Evolutionary conservation across 2,888 invertebrate species (phyloP).

Genomic region (Acrocera orbiculus): DNA sequence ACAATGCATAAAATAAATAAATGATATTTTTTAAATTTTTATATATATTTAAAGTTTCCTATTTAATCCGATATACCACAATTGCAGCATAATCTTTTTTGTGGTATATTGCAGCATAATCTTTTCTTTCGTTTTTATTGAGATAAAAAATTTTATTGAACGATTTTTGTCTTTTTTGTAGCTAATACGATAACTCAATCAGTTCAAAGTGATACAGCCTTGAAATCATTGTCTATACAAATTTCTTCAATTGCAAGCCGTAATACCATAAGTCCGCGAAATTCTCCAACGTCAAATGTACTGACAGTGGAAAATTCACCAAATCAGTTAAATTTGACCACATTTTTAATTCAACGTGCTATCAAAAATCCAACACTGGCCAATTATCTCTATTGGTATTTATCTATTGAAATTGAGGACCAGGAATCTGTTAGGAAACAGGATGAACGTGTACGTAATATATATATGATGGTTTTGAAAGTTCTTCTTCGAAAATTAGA

Average conservation of each 20-base stretch:
- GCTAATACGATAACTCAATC: too few relatives aligned
- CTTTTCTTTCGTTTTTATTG: too few relatives aligned
- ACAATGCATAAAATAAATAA: too few relatives aligned
- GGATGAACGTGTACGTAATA: slow-evolving; percentile 53
- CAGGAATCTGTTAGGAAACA: slow-evolving; percentile 52
- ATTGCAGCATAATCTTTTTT: too few relatives aligned
- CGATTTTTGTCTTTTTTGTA: too few relatives aligned
- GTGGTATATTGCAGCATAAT: too few relatives aligned
- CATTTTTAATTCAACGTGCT: slow-evolving; percentile 79
- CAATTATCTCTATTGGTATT: slow-evolving; percentile 96
- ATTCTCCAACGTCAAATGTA: slow-evolving; percentile 34
- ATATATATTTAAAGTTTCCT: too few relatives aligned
- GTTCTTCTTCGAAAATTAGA: slow-evolving; percentile 60
- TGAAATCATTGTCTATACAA: slow-evolving; percentile 2
- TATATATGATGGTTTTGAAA: slow-evolving; percentile 81
- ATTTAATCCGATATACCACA: too few relatives aligned
- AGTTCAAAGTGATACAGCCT: slow-evolving; percentile 1
- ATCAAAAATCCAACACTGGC: slow-evolving; percentile 77
- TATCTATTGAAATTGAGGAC: slow-evolving; percentile 87
- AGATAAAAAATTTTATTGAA: too few relatives aligned
- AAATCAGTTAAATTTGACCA: slow-evolving; percentile 52
- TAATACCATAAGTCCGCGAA: slow-evolving; percentile 11
- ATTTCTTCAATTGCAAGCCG: slow-evolving; percentile 3
- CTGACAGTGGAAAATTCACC: slow-evolving; percentile 31
- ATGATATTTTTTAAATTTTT: too few relatives aligned